Percentiles rank a stretch among this genome's conserved stretches.
Evolutionary conservation across 2,888 invertebrate species (phyloP).

Genomic region (Gibbula magus): DNA sequence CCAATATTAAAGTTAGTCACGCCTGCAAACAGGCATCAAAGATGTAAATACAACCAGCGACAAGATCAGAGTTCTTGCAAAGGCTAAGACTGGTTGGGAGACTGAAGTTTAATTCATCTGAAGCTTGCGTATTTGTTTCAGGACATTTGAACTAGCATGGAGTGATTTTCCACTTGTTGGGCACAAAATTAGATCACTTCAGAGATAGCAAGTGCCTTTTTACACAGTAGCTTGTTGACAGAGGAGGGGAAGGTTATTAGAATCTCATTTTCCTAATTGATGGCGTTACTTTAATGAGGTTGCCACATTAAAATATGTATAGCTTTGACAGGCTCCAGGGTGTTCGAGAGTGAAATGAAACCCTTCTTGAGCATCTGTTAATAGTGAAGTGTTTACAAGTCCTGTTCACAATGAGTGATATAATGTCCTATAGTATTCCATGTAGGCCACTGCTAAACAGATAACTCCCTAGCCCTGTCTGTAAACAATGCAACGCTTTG

Average conservation of each 20-base stretch:
- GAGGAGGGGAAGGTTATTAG: neutral
- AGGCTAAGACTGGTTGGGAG: no score
- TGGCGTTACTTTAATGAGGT: neutral
- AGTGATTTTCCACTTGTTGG: neutral
- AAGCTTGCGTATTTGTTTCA: no score
- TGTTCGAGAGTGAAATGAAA: neutral
- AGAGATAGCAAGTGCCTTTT: neutral
- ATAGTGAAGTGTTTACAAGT: slow-evolving; percentile 2
- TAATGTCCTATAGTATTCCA: slow-evolving; percentile 11
- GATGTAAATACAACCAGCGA: neutral
- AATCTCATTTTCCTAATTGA: slow-evolving; percentile 8
- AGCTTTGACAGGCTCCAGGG: neutral
- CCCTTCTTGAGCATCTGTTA: neutral
- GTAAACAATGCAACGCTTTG: neutral
- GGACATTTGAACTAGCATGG: no score
- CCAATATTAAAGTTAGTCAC: neutral
- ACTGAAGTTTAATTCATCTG: no score
- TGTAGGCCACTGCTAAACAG: slow-evolving; percentile 3
- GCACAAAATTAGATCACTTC: neutral
- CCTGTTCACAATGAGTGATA: slow-evolving; percentile 5
- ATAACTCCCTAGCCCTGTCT: neutral
- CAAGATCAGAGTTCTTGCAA: no score
- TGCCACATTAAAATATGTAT: neutral
- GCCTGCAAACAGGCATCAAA: neutral
- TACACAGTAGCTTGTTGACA: neutral